phyloP scores from a whole-genome alignment of 2,797 vertebrate genomes.

The Dipus sagitta region DNA sequence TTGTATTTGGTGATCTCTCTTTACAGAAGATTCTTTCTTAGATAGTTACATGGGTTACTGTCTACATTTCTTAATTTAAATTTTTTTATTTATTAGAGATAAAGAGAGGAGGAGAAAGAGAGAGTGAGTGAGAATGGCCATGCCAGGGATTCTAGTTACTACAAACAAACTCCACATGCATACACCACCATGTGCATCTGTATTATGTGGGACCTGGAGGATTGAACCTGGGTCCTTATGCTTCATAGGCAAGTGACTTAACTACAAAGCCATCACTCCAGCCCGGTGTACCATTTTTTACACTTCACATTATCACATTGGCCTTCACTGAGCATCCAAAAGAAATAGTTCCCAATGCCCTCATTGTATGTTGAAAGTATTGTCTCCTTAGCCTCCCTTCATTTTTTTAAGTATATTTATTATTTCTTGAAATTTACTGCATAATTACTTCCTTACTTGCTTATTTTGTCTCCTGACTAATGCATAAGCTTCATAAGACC shows the following conservation, averaged over 20 bases:
- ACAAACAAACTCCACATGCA: no score
- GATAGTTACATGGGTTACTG: not conserved
- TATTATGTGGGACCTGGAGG: no score
- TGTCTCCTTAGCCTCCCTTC: not conserved
- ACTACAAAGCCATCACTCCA: no score
- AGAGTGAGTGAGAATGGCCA: no score
- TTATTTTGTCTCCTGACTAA: not conserved
- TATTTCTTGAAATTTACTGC: not conserved
- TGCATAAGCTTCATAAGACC: not conserved
- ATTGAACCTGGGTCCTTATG: no score
- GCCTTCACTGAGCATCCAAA: not conserved
- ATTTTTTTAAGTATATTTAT: not conserved
- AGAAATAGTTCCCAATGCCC: not conserved
- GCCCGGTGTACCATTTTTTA: slow-evolving; percentile 13
- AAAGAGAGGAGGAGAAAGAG: no score
- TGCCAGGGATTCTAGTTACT: no score
- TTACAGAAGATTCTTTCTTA: slow-evolving; percentile 31
- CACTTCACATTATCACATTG: not conserved
- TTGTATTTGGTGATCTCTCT: slow-evolving; percentile 41
- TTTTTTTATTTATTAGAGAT: not conserved
- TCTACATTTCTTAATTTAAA: not conserved
- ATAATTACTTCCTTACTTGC: slow-evolving; percentile 9
- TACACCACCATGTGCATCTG: no score
- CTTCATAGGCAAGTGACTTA: no score
- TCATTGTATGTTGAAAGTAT: not conserved